Conservation (phyloP, 2,888 invertebrate genomes). For the Galerucella nymphaeae region DNA sequence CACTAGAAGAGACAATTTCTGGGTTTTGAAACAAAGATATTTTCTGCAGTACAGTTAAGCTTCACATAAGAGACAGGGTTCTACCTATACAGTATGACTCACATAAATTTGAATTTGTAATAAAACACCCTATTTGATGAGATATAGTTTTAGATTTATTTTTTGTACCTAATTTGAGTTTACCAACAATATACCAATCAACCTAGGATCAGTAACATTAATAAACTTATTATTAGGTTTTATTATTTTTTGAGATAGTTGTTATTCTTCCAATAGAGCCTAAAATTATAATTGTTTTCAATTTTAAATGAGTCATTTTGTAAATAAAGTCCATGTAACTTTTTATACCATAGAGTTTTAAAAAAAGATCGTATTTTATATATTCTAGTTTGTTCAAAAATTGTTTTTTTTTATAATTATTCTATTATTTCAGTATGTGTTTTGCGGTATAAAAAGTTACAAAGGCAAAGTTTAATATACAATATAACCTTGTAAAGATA, state of each 20-base stretch:
- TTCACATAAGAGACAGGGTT: slow-evolving; percentile 7
- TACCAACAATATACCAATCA: too few species aligned
- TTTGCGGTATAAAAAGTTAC: slow-evolving; percentile 46
- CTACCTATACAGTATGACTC: background rate
- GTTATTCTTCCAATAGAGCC: too few species aligned
- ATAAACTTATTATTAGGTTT: too few species aligned
- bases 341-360: background rate
- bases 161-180: too few species aligned
- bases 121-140: too few species aligned
- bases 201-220: too few species aligned
- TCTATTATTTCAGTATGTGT: slow-evolving; percentile 47
- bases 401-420: slow-evolving; percentile 38
- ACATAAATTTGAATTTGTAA: background rate
- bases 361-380: background rate
- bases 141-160: too few species aligned
- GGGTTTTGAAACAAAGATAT: slow-evolving; percentile 2
- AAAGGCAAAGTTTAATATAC: slow-evolving; percentile 47
- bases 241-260: too few species aligned
- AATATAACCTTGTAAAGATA: slow-evolving; percentile 40
- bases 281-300: background rate
- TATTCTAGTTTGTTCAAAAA: background rate
- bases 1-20: background rate
- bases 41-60: slow-evolving; percentile 6
- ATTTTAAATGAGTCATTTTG: slow-evolving; percentile 3
- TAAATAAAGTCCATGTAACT: background rate